Evolutionary conservation across 2,888 invertebrate species (phyloP).

Genomic region (Pelosia muscerda): DNA sequence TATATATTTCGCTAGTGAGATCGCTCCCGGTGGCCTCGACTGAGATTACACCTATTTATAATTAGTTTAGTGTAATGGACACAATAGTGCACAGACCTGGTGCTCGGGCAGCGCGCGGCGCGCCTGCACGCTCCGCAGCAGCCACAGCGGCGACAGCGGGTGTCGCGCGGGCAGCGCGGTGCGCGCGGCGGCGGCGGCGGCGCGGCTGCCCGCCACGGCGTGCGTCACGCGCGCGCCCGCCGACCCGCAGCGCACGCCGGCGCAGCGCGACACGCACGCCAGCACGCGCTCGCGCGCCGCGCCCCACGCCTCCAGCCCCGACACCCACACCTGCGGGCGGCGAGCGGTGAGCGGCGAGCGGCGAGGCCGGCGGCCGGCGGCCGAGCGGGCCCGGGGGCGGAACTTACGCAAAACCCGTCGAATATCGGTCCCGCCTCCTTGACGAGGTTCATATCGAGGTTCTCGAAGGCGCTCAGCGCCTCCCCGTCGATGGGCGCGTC

Average conservation of each 20-base stretch:
- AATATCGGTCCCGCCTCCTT: conserved; percentile 93
- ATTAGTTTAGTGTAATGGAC: too few species aligned
- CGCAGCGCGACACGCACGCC: conserved; percentile 86
- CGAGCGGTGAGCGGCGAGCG: neutral
- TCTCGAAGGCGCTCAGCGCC: conserved; percentile 70
- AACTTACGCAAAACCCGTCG: conserved; percentile 94
- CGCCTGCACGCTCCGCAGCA: conserved; percentile 90
- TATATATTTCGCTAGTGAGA: too few species aligned
- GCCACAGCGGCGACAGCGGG: conserved; percentile 92
- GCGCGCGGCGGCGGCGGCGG: conserved; percentile 85
- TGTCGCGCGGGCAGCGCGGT: conserved; percentile 91
- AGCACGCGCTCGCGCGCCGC: conserved; percentile 71
- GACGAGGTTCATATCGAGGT: conserved; percentile 88
- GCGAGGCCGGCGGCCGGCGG: neutral
- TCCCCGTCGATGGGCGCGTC: conserved; percentile 72
- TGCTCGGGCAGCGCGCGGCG: conserved; percentile 64
- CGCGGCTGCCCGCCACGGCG: conserved; percentile 89
- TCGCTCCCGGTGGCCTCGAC: too few species aligned
- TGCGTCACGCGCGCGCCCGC: conserved; percentile 92
- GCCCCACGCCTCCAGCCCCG: conserved; percentile 65
- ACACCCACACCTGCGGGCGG: conserved; percentile 73
- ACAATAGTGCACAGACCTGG: conserved; percentile 55
- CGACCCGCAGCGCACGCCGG: conserved; percentile 93
- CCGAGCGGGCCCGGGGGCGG: too few species aligned
- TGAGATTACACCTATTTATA: too few species aligned